phyloP scores from a whole-genome alignment of 2,113 vertebrate genomes.

The Geococcyx californianus region DNA sequence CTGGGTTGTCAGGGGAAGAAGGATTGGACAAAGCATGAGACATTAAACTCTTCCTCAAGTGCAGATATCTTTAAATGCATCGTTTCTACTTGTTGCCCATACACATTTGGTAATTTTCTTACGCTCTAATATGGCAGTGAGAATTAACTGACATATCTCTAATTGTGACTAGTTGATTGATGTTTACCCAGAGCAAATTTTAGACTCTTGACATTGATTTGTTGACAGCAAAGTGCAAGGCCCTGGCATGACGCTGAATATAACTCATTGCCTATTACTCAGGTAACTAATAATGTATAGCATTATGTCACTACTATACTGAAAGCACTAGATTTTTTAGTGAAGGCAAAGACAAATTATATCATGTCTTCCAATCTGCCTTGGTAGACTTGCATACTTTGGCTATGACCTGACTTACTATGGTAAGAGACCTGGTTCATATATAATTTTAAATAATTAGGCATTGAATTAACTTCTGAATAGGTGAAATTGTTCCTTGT shows the following conservation, averaged over 20 bases:
- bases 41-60: background rate
- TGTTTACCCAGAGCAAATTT: background rate
- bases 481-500: background rate
- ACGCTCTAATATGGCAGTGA: background rate
- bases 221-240: background rate
- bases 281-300: background rate
- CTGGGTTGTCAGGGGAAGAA: background rate
- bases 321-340: background rate
- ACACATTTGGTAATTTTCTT: background rate
- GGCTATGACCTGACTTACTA: background rate
- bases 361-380: background rate
- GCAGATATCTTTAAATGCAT: background rate
- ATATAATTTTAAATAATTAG: background rate
- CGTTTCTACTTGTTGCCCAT: fast-evolving
- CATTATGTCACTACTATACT: background rate
- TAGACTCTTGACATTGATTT: background rate
- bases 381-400: background rate
- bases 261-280: background rate
- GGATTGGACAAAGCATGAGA: background rate
- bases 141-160: background rate
- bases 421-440: background rate
- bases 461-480: background rate
- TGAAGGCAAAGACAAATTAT: background rate
- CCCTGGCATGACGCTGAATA: background rate
- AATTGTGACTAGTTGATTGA: fast-evolving